phyloP scores from a whole-genome alignment of 1,140 invertebrate genomes.

The Drosophila paulistorum region DNA sequence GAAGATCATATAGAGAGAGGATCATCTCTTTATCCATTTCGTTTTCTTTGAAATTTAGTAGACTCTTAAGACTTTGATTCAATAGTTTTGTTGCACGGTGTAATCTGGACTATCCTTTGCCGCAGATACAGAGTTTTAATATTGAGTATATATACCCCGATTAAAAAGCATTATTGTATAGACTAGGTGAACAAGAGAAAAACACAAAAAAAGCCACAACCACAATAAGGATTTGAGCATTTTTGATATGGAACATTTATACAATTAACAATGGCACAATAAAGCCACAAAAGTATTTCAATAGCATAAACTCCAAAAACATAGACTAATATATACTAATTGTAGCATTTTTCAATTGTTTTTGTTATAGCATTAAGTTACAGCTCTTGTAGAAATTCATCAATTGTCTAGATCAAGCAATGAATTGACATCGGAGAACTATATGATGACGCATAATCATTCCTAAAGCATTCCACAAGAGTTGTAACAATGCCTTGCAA shows the following conservation, averaged over 20 bases:
- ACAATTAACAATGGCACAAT: constrained; percentile 47
- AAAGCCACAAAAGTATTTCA: constrained; percentile 59
- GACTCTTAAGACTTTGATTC: not conserved
- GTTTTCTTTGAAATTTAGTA: not conserved
- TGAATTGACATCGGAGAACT: too few species aligned
- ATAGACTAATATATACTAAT: constrained; percentile 46
- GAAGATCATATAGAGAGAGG: not conserved
- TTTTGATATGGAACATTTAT: constrained; percentile 65
- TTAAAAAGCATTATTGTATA: constrained; percentile 6
- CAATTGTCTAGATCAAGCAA: not conserved
- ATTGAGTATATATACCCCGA: not conserved
- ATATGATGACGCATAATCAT: too few species aligned
- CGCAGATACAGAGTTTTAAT: not conserved
- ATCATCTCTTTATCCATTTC: not conserved
- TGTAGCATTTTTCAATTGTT: constrained; percentile 4
- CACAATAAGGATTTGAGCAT: constrained; percentile 58
- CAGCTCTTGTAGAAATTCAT: not conserved
- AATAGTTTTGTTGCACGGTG: not conserved
- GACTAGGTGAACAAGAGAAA: constrained; percentile 18
- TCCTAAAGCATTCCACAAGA: not conserved
- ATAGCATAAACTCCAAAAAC: constrained; percentile 57
- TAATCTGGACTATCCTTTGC: not conserved
- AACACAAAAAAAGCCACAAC: constrained; percentile 20
- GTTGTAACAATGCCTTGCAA: not conserved
- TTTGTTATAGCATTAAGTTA: not conserved